Conservation (phyloP, 2,797 vertebrate genomes). For the Orestias chungarensis region DNA sequence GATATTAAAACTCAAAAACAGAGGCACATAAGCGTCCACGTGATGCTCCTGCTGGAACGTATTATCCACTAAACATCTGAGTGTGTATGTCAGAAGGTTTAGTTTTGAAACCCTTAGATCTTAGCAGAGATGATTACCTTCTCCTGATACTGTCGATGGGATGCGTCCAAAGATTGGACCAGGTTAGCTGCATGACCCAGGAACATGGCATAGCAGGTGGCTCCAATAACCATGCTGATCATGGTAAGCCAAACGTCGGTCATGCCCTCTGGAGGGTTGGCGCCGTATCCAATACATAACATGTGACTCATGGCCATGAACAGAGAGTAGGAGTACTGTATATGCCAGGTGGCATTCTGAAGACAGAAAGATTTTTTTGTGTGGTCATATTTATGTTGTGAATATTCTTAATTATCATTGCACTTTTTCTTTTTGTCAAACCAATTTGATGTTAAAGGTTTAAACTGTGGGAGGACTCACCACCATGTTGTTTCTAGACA, state of each 20-base stretch:
- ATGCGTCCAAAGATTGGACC: slow-evolving; percentile 94
- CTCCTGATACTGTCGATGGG: slow-evolving; percentile 96
- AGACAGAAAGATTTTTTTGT: not conserved
- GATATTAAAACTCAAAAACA: slow-evolving; percentile 49
- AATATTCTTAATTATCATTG: not conserved
- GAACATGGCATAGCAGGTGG: slow-evolving; percentile 98
- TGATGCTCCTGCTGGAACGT: slow-evolving; percentile 28
- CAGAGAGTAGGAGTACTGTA: slow-evolving; percentile 92
- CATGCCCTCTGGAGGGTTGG: slow-evolving; percentile 89
- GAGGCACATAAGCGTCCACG: slow-evolving; percentile 42
- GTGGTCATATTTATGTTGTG: not conserved
- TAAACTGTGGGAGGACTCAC: slow-evolving; percentile 74
- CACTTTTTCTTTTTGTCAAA: not conserved
- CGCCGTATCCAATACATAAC: slow-evolving; percentile 94
- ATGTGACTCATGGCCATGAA: slow-evolving; percentile 99
- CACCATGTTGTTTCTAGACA: slow-evolving; percentile 94
- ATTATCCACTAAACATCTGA: slow-evolving; percentile 23
- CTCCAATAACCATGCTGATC: slow-evolving; percentile 94
- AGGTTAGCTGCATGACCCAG: slow-evolving; percentile 92
- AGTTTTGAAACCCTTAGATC: slow-evolving; percentile 1
- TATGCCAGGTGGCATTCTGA: slow-evolving; percentile 93
- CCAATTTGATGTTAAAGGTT: not conserved
- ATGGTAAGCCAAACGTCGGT: slow-evolving; percentile 92
- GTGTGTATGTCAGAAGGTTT: slow-evolving; percentile 28
- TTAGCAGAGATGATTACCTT: slow-evolving; percentile 80